Base-by-base conservation (phyloP, 2,113 vertebrate species). In the Tetrax tetrax region DNA sequence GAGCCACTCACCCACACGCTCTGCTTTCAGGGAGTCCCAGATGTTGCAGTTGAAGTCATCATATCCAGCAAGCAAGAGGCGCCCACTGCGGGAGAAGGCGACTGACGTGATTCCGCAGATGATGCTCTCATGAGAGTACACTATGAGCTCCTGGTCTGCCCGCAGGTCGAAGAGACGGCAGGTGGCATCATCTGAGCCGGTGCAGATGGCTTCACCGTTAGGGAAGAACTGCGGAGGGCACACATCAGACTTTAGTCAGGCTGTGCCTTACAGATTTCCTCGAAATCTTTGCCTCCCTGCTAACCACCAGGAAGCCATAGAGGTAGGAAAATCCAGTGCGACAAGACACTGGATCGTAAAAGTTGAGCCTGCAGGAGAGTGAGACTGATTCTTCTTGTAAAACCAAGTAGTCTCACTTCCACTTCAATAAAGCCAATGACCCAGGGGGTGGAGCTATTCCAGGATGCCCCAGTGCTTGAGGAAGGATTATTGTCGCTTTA, bases 41-140 rank as follows among this genome's bases (percentile, higher is more conserved):
- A 99, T 98, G 91, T 99, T 99, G 98, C 99, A 99, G 92, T 99
- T 99, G 96, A 99, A 99, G 97, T 99, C 99, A 0, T 99, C 99
- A 0, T 99, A 99, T 2, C 99, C 99, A 3, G 99, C 99, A 2
- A 99, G 96, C 57, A 99, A 37, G 94, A 99, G 98, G 28, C 99
- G 98, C 12, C 99, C 99, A 0, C 99, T 99, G 84, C 98, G 96
- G 59, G 99, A 99, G 43, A 99, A 99, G 50, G 99, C 99, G 28
- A 99, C 97, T 0, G 99, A 99, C 3, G 99, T 99, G 96, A 99
- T 99, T 2, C 99, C 99, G 0, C 99, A 99, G 98, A 99, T 99
- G 97, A 99, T 99, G 98, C 97, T 98, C 71, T 99, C 98, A 1
- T 99, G 99, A 76, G 99, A 98, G 87, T 99, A 99, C 27, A 98